These are phyloP conservation scores for Tiliqua scincoides DNA, from an alignment of 2,113 vertebrate genomes.

Conservation along the genomic window DNA sequence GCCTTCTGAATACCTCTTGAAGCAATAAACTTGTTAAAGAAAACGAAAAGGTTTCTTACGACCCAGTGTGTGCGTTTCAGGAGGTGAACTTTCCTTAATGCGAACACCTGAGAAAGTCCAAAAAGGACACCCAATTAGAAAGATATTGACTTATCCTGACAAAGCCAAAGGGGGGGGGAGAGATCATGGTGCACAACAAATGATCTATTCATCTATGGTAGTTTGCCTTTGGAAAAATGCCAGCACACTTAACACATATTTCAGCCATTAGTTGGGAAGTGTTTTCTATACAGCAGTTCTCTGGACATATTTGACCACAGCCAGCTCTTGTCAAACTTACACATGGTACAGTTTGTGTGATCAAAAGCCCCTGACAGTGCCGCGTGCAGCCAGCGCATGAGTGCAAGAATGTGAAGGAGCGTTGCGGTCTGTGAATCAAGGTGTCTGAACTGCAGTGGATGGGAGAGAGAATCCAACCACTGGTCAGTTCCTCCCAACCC, in stretches of 20 bases:
- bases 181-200: constrained; percentile 68
- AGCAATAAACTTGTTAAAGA: constrained; percentile 60
- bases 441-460: not conserved
- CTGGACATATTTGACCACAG: constrained; percentile 50
- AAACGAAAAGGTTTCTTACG: constrained; percentile 51
- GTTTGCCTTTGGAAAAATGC: constrained; percentile 63
- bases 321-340: constrained; percentile 49
- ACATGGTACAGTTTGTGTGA: not conserved
- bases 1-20: constrained; percentile 61
- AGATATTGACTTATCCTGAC: constrained; percentile 52
- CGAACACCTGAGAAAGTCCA: constrained; percentile 65
- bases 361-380: constrained; percentile 49
- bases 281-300: constrained; percentile 46
- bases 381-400: constrained; percentile 3
- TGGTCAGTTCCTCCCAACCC: constrained; percentile 51
- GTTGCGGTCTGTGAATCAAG: constrained; percentile 9
- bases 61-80: constrained; percentile 55
- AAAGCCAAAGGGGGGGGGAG: constrained; percentile 58
- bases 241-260: constrained; percentile 63
- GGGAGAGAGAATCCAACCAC: not conserved
- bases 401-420: constrained; percentile 43
- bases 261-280: constrained; percentile 48
- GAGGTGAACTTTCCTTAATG: constrained; percentile 51
- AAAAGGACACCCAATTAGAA: constrained; percentile 68
- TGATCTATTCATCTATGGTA: constrained; percentile 64